Conservation (phyloP, 1,140 invertebrate genomes). For the Melitaea cinxia region DNA sequence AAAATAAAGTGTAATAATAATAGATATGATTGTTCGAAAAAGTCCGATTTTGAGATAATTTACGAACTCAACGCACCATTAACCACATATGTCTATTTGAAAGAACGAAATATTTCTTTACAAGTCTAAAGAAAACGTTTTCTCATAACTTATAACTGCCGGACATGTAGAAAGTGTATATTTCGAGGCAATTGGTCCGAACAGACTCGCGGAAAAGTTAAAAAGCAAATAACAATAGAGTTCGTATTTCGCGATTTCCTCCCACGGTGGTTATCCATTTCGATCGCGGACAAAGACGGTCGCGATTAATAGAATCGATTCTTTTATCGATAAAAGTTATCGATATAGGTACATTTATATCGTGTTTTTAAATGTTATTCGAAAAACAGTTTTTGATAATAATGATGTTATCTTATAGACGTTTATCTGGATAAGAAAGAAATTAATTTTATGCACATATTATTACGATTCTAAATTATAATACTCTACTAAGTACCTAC, state of each 20-base stretch:
- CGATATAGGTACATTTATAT: too few species aligned
- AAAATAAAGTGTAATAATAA: too few species aligned
- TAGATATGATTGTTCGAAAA: too few species aligned
- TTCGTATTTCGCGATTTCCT: constrained; percentile 36
- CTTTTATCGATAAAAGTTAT: constrained; percentile 13
- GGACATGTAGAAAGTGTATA: constrained; percentile 26
- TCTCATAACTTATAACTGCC: not conserved
- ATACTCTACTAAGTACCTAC: too few species aligned
- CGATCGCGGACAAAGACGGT: constrained; percentile 30
- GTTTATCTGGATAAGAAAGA: too few species aligned
- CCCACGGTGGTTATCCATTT: constrained; percentile 38
- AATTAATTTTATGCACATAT: too few species aligned
- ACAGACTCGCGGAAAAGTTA: constrained; percentile 25
- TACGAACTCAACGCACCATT: too few species aligned
- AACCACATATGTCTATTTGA: too few species aligned
- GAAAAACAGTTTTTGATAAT: not conserved
- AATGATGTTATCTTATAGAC: too few species aligned
- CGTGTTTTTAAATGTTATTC: not conserved
- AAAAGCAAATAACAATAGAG: constrained; percentile 33
- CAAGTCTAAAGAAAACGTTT: not conserved
- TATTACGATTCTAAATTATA: too few species aligned
- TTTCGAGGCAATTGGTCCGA: constrained; percentile 25
- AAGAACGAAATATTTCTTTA: not conserved
- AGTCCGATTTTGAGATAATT: too few species aligned
- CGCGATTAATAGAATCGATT: constrained; percentile 24